These are phyloP conservation scores for Apoda limacodes DNA, from an alignment of 2,888 invertebrate species.

Conservation along the genomic window DNA sequence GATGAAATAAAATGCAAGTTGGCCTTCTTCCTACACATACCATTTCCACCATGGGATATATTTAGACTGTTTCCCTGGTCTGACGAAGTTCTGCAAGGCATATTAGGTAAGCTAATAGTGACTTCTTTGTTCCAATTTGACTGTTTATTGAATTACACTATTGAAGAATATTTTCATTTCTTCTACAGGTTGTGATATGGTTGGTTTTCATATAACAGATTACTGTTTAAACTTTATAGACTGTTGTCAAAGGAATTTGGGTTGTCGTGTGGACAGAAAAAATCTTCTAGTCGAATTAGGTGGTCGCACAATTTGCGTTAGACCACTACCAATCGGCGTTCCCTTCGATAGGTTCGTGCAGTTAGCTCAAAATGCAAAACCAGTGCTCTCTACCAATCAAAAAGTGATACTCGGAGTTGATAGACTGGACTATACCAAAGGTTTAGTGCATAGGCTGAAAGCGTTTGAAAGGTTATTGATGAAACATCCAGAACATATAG, in stretches of 20 bases:
- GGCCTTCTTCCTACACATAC: constrained; percentile 95
- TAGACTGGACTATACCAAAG: constrained; percentile 91
- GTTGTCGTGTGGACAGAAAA: constrained; percentile 89
- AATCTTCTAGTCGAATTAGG: constrained; percentile 89
- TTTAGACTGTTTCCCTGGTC: constrained; percentile 92
- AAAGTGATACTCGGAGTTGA: constrained; percentile 90
- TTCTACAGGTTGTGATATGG: constrained; percentile 95
- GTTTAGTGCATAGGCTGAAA: constrained; percentile 82
- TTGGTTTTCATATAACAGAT: constrained; percentile 92
- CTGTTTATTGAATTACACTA: background rate
- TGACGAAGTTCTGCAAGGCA: constrained; percentile 93
- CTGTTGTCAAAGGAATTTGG: constrained; percentile 88
- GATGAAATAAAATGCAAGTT: constrained; percentile 81
- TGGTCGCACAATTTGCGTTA: constrained; percentile 84
- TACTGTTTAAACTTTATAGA: constrained; percentile 93
- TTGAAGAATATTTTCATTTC: no score
- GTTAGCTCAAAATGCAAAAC: constrained; percentile 77
- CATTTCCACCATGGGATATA: constrained; percentile 95
- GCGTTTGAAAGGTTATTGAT: constrained; percentile 85
- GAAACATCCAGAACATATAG: constrained; percentile 87
- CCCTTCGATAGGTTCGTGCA: constrained; percentile 89
- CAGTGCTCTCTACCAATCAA: constrained; percentile 78
- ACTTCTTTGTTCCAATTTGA: constrained; percentile 1
- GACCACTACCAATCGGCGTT: constrained; percentile 90
- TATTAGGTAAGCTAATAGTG: constrained; percentile 76